Conservation (phyloP, 2,113 vertebrate species). For the Poeciliopsis retropinna region DNA sequence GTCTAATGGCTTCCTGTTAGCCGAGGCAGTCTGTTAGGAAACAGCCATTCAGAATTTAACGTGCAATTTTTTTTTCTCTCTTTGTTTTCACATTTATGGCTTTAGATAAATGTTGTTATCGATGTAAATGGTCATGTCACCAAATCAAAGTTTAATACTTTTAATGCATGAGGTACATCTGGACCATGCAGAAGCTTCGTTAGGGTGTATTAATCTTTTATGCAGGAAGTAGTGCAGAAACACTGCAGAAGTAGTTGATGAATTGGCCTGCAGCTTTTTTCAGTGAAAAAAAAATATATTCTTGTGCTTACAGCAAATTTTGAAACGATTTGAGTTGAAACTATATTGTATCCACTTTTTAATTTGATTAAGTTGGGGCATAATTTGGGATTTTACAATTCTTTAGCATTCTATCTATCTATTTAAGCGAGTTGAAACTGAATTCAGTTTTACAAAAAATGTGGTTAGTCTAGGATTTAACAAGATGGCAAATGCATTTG, state of each 20-base stretch:
- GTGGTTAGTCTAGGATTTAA: background rate
- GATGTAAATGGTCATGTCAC: conserved; percentile 84
- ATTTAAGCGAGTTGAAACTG: too few species aligned
- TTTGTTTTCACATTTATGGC: conserved; percentile 77
- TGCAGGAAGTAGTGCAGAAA: background rate
- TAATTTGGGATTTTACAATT: too few species aligned
- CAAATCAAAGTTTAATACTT: conserved; percentile 83
- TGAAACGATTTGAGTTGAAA: background rate
- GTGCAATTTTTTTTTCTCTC: conserved; percentile 54
- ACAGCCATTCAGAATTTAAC: conserved; percentile 86
- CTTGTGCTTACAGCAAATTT: background rate
- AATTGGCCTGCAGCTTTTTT: background rate
- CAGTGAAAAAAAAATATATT: background rate
- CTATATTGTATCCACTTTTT: background rate
- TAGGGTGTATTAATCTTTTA: conserved; percentile 22
- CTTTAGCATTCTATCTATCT: too few species aligned
- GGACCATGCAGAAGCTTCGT: background rate
- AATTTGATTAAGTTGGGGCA: too few species aligned
- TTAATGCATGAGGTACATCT: conserved; percentile 62
- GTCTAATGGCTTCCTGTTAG: conserved; percentile 96
- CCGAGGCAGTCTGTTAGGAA: conserved; percentile 82
- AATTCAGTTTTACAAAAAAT: background rate
- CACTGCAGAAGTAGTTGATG: background rate
- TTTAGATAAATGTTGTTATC: conserved; percentile 84
- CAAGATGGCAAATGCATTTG: background rate